Evolutionary conservation across 2,888 invertebrate species (phyloP).

Genomic region (Drosophila bunnanda): DNA sequence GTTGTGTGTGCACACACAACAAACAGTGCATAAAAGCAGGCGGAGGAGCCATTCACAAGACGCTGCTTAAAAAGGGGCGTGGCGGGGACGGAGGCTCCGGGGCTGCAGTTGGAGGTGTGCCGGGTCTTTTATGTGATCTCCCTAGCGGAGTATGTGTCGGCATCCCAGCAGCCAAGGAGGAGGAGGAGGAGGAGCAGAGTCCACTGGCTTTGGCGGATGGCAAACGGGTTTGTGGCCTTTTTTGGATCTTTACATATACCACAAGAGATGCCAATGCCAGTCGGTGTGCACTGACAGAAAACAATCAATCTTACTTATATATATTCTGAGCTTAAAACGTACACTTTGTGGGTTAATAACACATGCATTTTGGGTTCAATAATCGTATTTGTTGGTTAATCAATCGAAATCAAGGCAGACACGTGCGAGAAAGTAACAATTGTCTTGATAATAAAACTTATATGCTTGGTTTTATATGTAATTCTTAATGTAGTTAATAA

Average conservation of each 20-base stretch:
- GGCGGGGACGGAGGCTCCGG: slow-evolving; percentile 13
- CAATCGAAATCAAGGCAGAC: neutral
- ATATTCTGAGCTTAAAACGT: neutral
- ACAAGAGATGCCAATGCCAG: slow-evolving; percentile 49
- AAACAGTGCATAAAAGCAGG: slow-evolving; percentile 76
- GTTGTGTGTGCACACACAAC: slow-evolving; percentile 49
- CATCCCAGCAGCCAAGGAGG: slow-evolving; percentile 74
- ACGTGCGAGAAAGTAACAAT: neutral
- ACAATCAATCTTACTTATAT: neutral
- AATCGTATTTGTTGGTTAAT: neutral
- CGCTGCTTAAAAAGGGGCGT: slow-evolving; percentile 21
- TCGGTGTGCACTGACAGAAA: slow-evolving; percentile 40
- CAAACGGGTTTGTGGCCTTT: slow-evolving; percentile 68
- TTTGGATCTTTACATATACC: slow-evolving; percentile 49
- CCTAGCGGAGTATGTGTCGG: slow-evolving; percentile 73
- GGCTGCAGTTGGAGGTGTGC: slow-evolving; percentile 65
- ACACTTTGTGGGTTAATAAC: slow-evolving; percentile 12
- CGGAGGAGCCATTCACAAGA: slow-evolving; percentile 53
- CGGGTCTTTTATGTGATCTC: slow-evolving; percentile 78
- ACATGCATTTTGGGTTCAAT: neutral
- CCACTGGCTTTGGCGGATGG: slow-evolving; percentile 79
- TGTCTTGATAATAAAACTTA: neutral
- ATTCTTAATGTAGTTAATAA: neutral
- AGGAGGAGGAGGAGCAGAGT: slow-evolving; percentile 59
- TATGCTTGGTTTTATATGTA: neutral